Percentiles rank a stretch among this genome's conserved stretches.
Conservation (phyloP, 2,888 invertebrate genomes). For the Cerastis rubricosa region DNA sequence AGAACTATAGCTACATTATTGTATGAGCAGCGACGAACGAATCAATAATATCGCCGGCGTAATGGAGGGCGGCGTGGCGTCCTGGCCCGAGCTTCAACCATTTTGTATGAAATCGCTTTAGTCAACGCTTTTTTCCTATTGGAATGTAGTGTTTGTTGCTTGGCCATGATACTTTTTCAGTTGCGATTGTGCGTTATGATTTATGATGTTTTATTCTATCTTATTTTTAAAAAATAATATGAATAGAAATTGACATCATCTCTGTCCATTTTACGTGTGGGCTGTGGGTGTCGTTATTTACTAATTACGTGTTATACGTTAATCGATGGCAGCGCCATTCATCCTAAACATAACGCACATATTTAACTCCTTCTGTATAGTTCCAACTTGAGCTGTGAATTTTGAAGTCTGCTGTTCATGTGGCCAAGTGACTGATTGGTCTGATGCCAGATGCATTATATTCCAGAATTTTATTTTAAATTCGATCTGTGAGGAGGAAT, state of each 20-base stretch:
- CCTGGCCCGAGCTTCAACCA: slow-evolving; percentile 48
- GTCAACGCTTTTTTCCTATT: slow-evolving; percentile 37
- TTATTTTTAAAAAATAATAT: slow-evolving; percentile 29
- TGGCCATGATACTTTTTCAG: slow-evolving; percentile 25
- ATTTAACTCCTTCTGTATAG: background rate
- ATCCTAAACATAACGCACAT: slow-evolving; percentile 23
- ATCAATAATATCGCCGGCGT: slow-evolving; percentile 73
- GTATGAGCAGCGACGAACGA: slow-evolving; percentile 69
- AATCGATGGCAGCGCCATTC: slow-evolving; percentile 4
- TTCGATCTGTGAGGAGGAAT: background rate
- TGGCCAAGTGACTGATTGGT: background rate
- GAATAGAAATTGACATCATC: slow-evolving; percentile 26
- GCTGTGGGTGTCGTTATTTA: slow-evolving; percentile 22
- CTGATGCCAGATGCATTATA: background rate
- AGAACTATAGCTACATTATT: slow-evolving; percentile 45
- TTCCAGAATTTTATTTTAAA: background rate
- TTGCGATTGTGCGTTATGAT: slow-evolving; percentile 49
- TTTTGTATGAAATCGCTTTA: slow-evolving; percentile 44
- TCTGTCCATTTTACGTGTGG: slow-evolving; percentile 6
- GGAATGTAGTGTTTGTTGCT: slow-evolving; percentile 32
- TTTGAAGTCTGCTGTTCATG: background rate
- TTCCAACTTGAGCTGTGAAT: background rate
- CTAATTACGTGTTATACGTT: slow-evolving; percentile 7
- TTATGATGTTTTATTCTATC: background rate
- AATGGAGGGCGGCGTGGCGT: slow-evolving; percentile 68